Conservation (phyloP, 2,888 invertebrate species). For the Cheilosia pagana region DNA sequence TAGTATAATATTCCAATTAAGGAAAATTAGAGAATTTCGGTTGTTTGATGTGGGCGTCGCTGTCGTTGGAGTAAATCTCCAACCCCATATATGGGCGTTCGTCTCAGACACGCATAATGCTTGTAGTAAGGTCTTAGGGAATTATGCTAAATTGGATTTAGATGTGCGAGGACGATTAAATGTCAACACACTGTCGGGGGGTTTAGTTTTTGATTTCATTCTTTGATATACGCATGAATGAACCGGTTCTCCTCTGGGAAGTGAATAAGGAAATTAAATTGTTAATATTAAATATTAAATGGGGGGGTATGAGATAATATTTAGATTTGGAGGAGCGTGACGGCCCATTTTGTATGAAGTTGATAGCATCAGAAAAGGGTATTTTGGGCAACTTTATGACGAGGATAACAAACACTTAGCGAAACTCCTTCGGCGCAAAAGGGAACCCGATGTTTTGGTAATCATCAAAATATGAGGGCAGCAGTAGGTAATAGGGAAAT, state of each 20-base stretch:
- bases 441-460: no score
- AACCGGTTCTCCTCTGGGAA: not conserved
- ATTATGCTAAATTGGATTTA: constrained; percentile 46
- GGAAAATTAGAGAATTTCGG: constrained; percentile 64
- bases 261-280: not conserved
- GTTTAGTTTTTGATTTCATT: constrained; percentile 9
- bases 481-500: no score
- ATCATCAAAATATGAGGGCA: no score
- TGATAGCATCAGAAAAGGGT: no score
- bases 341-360: no score
- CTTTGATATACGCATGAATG: not conserved
- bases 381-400: no score
- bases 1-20: constrained; percentile 65
- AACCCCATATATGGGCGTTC: not conserved
- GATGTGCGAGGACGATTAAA: constrained; percentile 60
- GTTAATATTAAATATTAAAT: no score
- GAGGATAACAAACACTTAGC: no score
- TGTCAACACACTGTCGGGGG: constrained; percentile 26
- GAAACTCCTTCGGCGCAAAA: no score
- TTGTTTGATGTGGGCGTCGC: constrained; percentile 46
- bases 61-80: not conserved
- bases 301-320: no score
- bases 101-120: constrained; percentile 16
- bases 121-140: constrained; percentile 17
- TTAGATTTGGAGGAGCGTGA: no score